phyloP scores from a whole-genome alignment of 2,888 invertebrate genomes.

The Yponomeuta malinellus region DNA sequence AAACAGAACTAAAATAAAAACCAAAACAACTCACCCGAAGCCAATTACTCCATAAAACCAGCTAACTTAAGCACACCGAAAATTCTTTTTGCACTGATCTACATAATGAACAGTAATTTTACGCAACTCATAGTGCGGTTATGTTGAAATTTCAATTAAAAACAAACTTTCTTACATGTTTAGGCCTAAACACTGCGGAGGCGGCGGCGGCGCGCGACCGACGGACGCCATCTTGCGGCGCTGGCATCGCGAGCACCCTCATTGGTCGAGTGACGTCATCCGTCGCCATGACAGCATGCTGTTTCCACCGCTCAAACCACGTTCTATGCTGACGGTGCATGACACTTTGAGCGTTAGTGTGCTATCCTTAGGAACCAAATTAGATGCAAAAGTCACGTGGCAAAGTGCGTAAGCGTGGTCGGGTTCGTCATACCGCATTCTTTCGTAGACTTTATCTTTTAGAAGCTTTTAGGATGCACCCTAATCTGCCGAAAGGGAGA shows the following conservation, averaged over 20 bases:
- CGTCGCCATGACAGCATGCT: slow-evolving; percentile 68
- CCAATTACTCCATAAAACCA: not conserved
- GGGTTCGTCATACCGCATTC: slow-evolving; percentile 61
- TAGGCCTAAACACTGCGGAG: slow-evolving; percentile 67
- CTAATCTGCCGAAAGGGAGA: slow-evolving; percentile 62
- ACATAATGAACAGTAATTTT: not conserved
- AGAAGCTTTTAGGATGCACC: slow-evolving; percentile 72
- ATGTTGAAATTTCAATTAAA: not conserved
- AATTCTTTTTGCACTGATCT: not conserved
- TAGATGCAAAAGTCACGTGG: not conserved
- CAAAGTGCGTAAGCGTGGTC: slow-evolving; percentile 1
- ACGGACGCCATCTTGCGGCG: slow-evolving; percentile 74
- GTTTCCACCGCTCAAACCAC: slow-evolving; percentile 54
- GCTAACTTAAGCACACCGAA: not conserved
- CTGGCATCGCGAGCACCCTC: slow-evolving; percentile 64
- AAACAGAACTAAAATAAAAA: slow-evolving; percentile 5
- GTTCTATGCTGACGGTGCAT: not conserved
- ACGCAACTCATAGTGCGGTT: not conserved
- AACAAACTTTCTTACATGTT: slow-evolving; percentile 24
- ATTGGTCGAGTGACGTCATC: slow-evolving; percentile 72
- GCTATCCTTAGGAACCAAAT: not conserved
- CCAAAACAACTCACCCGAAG: slow-evolving; percentile 10
- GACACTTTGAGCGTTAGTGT: not conserved
- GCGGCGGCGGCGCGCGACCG: slow-evolving; percentile 62
- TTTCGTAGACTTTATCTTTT: slow-evolving; percentile 63